phyloP scores from a whole-genome alignment of 1,140 invertebrate genomes.

The Streblospio benedicti region DNA sequence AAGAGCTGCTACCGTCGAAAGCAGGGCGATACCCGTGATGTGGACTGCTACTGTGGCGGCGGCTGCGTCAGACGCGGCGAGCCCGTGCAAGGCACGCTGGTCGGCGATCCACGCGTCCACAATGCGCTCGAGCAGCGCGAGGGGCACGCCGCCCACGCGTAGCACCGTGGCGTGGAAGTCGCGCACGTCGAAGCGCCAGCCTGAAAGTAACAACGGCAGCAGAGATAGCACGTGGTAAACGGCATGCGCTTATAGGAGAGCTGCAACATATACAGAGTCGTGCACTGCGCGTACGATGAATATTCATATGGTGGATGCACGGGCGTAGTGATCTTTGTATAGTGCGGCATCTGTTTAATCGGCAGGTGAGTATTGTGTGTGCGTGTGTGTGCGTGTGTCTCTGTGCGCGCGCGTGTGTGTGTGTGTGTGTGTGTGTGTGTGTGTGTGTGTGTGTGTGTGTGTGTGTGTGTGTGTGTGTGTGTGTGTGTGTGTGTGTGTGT shows the following conservation, averaged over 20 bases:
- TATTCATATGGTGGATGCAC: background rate
- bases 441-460: background rate
- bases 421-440: background rate
- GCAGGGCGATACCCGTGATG: no score
- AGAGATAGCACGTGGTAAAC: background rate
- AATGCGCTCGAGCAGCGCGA: slow-evolving; percentile 36
- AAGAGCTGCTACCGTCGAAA: no score
- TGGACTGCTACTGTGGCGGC: no score
- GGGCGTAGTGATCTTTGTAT: background rate
- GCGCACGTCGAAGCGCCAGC: slow-evolving; percentile 33
- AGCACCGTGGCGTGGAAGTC: slow-evolving; percentile 45
- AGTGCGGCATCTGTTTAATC: no score
- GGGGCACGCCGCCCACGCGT: slow-evolving; percentile 31
- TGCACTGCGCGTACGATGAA: no score
- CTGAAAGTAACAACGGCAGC: slow-evolving; percentile 13
- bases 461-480: background rate
- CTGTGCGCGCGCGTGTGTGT: background rate
- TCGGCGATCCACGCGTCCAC: slow-evolving; percentile 36
- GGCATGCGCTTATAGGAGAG: no score
- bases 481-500: background rate
- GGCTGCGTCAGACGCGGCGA: no score
- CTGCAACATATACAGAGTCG: no score
- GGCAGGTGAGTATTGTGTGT: background rate
- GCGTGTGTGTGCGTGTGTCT: background rate
- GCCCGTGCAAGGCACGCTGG: no score